A percentile compares a stretch with the other conserved stretches of the same genome.
Conservation (phyloP, 2,113 vertebrate genomes). For the Pelobates fuscus region DNA sequence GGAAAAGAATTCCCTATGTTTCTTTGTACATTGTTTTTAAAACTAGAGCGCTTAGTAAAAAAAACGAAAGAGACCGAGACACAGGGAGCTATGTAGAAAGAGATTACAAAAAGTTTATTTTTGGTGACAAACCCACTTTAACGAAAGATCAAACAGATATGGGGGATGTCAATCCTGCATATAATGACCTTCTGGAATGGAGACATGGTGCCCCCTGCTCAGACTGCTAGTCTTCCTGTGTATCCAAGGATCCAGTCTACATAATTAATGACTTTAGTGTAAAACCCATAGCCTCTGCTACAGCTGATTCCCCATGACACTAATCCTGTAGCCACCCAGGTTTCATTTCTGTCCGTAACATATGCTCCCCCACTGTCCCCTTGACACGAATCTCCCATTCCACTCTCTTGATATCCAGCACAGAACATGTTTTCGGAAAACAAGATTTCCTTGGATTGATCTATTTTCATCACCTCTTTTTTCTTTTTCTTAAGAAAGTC, state of each 20-base stretch:
- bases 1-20: no score
- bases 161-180: no score
- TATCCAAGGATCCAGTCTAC: constrained; percentile 73
- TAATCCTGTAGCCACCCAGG: constrained; percentile 71
- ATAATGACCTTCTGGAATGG: no score
- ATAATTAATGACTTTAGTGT: constrained; percentile 73
- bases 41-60: no score
- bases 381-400: constrained; percentile 66
- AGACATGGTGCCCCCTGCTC: no score
- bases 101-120: no score
- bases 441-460: not conserved
- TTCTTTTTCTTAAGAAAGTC: constrained; percentile 44
- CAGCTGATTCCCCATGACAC: constrained; percentile 77
- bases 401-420: constrained; percentile 57
- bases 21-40: no score
- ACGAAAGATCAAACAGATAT: no score
- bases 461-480: fast-evolving
- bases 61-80: no score
- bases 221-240: constrained; percentile 34
- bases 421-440: constrained; percentile 79
- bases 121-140: no score
- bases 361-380: constrained; percentile 73
- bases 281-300: constrained; percentile 70
- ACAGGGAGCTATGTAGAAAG: no score
- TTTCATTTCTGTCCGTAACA: constrained; percentile 41